Evolutionary conservation across 2,113 vertebrate species (phyloP).

Genomic region (Scolopax mira): DNA sequence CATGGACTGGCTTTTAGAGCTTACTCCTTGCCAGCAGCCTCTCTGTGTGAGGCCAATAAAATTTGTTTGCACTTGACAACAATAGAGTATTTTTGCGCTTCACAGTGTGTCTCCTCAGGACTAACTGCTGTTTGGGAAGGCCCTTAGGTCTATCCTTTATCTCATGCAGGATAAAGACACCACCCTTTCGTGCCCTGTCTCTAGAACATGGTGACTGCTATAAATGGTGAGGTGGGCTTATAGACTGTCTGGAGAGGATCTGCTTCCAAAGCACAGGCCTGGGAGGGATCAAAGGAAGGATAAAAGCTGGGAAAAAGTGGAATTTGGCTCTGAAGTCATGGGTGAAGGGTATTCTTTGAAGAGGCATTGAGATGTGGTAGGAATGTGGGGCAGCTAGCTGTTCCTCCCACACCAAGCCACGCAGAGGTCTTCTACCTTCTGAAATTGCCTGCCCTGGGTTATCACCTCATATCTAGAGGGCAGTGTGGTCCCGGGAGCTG

Average conservation of each 20-base stretch:
- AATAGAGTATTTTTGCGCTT: slow-evolving; percentile 18
- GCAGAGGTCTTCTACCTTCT: neutral
- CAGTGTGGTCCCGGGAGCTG: neutral
- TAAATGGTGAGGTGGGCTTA: neutral
- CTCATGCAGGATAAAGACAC: neutral
- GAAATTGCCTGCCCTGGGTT: neutral
- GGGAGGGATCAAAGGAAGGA: neutral
- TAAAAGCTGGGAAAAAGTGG: neutral
- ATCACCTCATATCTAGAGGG: neutral
- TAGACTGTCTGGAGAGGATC: neutral
- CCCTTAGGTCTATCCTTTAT: neutral
- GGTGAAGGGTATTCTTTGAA: neutral
- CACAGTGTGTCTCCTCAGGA: neutral
- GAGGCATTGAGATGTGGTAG: neutral
- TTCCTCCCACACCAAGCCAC: neutral
- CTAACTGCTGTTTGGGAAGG: slow-evolving; percentile 38
- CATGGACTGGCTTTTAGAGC: slow-evolving; percentile 9
- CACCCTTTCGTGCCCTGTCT: neutral
- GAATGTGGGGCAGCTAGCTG: neutral
- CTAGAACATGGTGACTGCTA: neutral
- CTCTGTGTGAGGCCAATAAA: slow-evolving; percentile 53
- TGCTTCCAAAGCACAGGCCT: neutral
- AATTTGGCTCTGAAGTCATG: neutral
- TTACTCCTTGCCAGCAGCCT: slow-evolving; percentile 45
- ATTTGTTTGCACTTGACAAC: slow-evolving; percentile 61